phyloP scores from a whole-genome alignment of 2,888 invertebrate genomes.

The Ferdinandea cuprea region DNA sequence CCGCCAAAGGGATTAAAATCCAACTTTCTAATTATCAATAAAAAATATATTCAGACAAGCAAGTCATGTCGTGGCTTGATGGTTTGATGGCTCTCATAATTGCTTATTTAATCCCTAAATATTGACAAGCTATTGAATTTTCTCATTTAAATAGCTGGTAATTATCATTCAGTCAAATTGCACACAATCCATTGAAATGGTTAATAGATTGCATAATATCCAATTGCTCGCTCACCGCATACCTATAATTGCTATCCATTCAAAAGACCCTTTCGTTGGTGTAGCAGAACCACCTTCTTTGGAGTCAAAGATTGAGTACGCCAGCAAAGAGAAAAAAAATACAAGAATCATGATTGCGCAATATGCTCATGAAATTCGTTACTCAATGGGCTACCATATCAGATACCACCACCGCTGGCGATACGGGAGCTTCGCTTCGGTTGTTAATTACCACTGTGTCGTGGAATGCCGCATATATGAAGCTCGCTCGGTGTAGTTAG shows the following conservation, averaged over 20 bases:
- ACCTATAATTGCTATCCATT: neutral
- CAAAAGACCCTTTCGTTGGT: constrained; percentile 14
- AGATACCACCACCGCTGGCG: neutral
- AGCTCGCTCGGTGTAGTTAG: neutral
- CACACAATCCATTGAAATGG: constrained; percentile 5
- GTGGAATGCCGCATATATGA: constrained; percentile 11
- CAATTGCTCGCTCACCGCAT: constrained; percentile 17
- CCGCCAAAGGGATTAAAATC: neutral
- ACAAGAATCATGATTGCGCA: constrained; percentile 37
- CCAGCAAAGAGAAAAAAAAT: neutral
- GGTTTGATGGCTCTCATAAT: constrained; percentile 16
- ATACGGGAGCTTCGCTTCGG: neutral
- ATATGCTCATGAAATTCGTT: constrained; percentile 40
- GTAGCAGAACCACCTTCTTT: neutral
- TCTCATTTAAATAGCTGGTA: constrained; percentile 1
- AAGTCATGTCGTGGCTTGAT: constrained; percentile 10
- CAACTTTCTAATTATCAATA: constrained; percentile 29
- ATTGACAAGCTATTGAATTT: neutral
- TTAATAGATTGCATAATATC: constrained; percentile 24
- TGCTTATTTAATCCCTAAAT: constrained; percentile 33
- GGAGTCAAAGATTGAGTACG: neutral
- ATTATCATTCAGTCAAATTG: constrained; percentile 17
- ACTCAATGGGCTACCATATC: constrained; percentile 24
- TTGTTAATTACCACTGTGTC: constrained; percentile 43
- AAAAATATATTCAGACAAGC: neutral